Conservation (phyloP, 2,888 invertebrate species). For the Octodonta nipae region DNA sequence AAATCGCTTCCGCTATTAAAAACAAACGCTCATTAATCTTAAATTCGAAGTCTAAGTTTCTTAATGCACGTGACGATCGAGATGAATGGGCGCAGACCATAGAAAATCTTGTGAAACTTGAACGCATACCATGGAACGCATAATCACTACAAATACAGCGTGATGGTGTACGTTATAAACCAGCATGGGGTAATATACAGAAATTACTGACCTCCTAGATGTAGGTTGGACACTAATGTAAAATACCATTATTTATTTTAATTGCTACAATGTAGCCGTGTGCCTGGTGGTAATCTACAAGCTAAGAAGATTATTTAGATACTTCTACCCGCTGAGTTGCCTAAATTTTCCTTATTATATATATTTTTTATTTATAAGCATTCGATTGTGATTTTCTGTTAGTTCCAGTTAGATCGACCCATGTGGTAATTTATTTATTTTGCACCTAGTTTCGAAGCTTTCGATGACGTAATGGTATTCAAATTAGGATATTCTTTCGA, state of each 20-base stretch:
- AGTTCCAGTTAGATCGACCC: background rate
- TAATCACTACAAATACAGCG: conserved; percentile 16
- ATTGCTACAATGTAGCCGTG: conserved; percentile 6
- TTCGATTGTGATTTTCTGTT: background rate
- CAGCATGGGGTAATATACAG: conserved; percentile 8
- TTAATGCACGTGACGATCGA: too few relatives aligned
- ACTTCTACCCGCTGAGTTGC: conserved; percentile 5
- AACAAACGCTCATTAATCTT: too few relatives aligned
- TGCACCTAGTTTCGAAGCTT: conserved; percentile 1
- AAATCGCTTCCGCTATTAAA: too few relatives aligned
- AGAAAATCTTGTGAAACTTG: conserved; percentile 15
- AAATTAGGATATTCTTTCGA: too few relatives aligned
- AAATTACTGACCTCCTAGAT: conserved; percentile 7
- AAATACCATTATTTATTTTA: conserved; percentile 10
- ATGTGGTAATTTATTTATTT: conserved; percentile 2
- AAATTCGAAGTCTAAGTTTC: too few relatives aligned
- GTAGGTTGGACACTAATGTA: conserved; percentile 7
- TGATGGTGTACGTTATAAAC: conserved; percentile 7
- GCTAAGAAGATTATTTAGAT: conserved; percentile 3
- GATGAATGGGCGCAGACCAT: too few relatives aligned
- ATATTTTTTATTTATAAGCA: background rate
- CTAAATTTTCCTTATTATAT: background rate
- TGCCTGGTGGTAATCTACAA: conserved; percentile 3
- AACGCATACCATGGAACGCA: conserved; percentile 19
- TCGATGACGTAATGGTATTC: conserved; percentile 1